These are phyloP conservation scores for Rousettus leschenaultii DNA, from an alignment of 2,113 vertebrate species.

Conservation along the genomic window DNA sequence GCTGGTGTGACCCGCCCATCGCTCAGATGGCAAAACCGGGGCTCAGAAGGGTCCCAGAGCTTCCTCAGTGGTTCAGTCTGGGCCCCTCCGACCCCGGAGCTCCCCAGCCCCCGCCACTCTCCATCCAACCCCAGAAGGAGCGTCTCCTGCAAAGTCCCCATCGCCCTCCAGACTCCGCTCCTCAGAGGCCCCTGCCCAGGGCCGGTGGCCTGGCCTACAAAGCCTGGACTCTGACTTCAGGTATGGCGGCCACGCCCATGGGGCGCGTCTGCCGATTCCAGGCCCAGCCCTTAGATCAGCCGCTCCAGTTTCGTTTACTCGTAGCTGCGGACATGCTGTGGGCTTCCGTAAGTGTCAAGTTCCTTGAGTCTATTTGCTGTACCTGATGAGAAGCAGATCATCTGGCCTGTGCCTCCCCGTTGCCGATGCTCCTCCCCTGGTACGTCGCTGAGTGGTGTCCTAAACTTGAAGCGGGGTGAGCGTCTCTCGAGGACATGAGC, in stretches of 20 bases:
- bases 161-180: background rate
- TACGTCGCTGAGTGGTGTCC: rapidly evolving
- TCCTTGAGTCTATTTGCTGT: rapidly evolving
- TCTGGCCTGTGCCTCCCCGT: rapidly evolving
- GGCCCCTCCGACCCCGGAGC: rapidly evolving
- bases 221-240: background rate
- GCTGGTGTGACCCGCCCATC: background rate
- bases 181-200: background rate
- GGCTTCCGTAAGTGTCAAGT: rapidly evolving
- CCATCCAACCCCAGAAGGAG: background rate
- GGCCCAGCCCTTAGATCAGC: background rate
- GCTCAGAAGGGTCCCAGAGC: background rate
- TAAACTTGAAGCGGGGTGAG: rapidly evolving
- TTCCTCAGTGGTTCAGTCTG: background rate
- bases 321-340: background rate
- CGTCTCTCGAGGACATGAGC: background rate
- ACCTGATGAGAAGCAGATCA: no score
- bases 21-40: background rate
- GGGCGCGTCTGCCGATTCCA: background rate
- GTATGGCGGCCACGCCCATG: background rate
- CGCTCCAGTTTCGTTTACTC: background rate
- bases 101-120: no score
- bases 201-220: background rate
- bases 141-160: background rate
- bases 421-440: background rate